Evolutionary conservation across 2,797 vertebrate species (phyloP).

Genomic region (Eulemur mongoz): DNA sequence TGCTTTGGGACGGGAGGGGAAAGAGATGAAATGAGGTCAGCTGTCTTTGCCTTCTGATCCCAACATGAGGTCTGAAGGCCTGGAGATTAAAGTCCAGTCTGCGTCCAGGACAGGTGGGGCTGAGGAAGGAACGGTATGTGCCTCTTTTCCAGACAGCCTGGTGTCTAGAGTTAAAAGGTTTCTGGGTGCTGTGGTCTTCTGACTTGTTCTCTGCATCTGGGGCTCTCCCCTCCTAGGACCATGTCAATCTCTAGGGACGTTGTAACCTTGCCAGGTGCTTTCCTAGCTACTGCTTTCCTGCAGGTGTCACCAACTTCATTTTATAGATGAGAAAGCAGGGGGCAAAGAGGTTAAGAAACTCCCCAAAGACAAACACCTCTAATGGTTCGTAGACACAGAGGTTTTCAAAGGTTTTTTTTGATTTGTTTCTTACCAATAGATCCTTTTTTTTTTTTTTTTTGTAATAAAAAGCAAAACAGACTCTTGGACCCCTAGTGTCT

Average conservation of each 20-base stretch:
- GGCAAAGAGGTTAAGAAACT: not conserved
- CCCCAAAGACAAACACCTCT: not conserved
- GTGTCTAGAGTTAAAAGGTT: slow-evolving; percentile 43
- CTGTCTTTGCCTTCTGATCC: slow-evolving; percentile 35
- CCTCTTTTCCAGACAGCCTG: slow-evolving; percentile 30
- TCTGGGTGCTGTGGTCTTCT: slow-evolving; percentile 28
- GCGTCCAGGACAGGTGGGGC: slow-evolving; percentile 41
- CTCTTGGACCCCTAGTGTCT: not conserved
- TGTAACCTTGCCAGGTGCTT: not conserved
- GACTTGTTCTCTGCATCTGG: not conserved
- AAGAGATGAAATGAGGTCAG: not conserved
- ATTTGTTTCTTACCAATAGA: slow-evolving; percentile 2
- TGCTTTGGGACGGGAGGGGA: not conserved
- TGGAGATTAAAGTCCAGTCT: slow-evolving; percentile 62
- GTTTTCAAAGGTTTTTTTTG: not conserved
- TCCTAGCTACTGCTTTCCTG: not conserved
- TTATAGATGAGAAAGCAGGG: not conserved
- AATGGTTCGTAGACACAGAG: not conserved
- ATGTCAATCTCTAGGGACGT: not conserved
- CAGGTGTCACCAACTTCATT: not conserved
- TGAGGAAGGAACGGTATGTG: not conserved
- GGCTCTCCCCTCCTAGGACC: not conserved
- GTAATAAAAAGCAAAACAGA: not conserved
- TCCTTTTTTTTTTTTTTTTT: not conserved
- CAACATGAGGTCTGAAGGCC: not conserved